phyloP scores from a whole-genome alignment of 2,888 invertebrate genomes.

The Lithophane ornitopus region DNA sequence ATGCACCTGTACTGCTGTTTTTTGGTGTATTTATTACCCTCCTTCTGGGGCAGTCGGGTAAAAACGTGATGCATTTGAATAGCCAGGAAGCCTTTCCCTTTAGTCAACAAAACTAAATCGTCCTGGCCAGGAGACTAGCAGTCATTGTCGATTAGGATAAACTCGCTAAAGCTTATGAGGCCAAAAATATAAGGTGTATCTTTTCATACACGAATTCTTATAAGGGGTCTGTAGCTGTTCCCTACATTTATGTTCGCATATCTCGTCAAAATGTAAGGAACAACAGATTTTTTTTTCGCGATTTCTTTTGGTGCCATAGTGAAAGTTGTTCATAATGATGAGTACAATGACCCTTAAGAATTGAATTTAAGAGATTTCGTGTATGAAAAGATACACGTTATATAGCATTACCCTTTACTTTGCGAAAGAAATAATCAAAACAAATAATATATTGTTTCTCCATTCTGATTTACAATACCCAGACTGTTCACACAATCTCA shows the following conservation, averaged over 20 bases:
- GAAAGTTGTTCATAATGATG: too few relatives aligned
- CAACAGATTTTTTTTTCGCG: too few relatives aligned
- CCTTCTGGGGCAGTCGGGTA: too few relatives aligned
- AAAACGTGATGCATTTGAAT: neutral
- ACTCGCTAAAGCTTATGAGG: neutral
- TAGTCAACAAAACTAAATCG: neutral
- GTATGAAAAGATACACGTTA: too few relatives aligned
- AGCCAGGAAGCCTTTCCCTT: neutral
- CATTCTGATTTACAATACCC: constrained; percentile 19
- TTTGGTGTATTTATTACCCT: constrained; percentile 32
- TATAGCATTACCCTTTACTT: neutral
- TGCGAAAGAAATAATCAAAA: neutral
- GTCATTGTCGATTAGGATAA: neutral
- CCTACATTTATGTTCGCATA: too few relatives aligned
- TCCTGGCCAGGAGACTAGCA: neutral
- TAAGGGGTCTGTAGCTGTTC: too few relatives aligned
- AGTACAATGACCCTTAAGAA: too few relatives aligned
- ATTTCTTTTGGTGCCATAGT: too few relatives aligned
- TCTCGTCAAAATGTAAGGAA: too few relatives aligned
- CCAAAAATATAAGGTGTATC: too few relatives aligned
- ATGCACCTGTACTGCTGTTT: constrained; percentile 75
- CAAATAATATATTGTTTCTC: neutral
- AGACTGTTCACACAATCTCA: constrained; percentile 52
- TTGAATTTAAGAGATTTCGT: too few relatives aligned
- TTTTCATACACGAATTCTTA: too few relatives aligned